Evolutionary conservation across 2,888 invertebrate species (phyloP), one percentile per base, ranked within the genome.

Genomic region (Rhyacophila evoluta): DNA sequence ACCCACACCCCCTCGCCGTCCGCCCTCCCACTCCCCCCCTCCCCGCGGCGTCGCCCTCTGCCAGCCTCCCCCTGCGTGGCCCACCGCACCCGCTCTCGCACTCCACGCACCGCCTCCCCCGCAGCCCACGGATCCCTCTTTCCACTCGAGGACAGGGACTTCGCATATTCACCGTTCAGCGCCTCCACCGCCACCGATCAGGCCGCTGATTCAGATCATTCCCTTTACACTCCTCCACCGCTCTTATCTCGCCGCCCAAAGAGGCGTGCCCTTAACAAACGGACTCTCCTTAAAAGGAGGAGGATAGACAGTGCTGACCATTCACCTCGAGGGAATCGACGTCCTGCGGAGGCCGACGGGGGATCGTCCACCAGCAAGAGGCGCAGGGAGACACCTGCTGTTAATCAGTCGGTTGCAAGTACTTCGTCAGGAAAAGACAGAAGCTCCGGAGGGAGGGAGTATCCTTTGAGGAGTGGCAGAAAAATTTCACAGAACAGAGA

Each of bases 1-100:
- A 91, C 89, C 89, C 90, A 70, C 91, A 88, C 89, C 91, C 88
- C 83, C 88, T 87, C 82, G 86, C 86, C 84, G 89, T 89, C 84
- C 89, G 89, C 83, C 89, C 75, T 75, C 76, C 19, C 75, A 36
- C 37, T 15, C 72, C 55, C 55, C 55, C 19, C 2, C 75, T 38
- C 37, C 37, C 39, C 10, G 55, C 78, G 85, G 87, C 78, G 84
- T 83, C 82, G 84, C 85, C 78, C 85, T 77, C 88, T 71, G 29
- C 78, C 82, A 55, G 84, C 86, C 83, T 88, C 87, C 83, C 88
- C 89, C 85, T 88, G 89, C 84, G 85, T 89, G 83, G 89, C 89
- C 25, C 86, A 86, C 83, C 88, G 88, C 85, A 89, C 89, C 84
- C 89, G 89, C 84, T 89, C 89, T 83, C 89, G 77, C 73, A 79